These are phyloP conservation scores for Crotalus tigris DNA, from an alignment of 2,113 vertebrate genomes.

Conservation along the genomic window DNA sequence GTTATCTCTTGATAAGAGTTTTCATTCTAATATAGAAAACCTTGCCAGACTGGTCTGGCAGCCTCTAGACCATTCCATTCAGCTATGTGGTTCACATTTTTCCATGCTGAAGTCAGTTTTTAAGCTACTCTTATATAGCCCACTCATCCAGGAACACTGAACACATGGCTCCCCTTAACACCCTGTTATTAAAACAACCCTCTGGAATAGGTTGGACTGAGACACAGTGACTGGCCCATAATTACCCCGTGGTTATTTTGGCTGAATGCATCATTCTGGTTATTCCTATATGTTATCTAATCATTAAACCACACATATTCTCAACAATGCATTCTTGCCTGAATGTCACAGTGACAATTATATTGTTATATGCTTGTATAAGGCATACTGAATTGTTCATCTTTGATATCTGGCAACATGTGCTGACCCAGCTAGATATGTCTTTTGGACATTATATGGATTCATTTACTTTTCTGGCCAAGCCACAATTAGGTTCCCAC, in stretches of 20 bases:
- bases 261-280: not conserved
- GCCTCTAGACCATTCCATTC: constrained; percentile 29
- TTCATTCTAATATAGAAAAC: constrained; percentile 10
- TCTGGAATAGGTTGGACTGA: not conserved
- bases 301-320: not conserved
- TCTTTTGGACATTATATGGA: not conserved
- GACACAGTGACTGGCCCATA: not conserved
- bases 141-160: not conserved
- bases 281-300: not conserved
- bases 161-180: not conserved
- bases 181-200: not conserved
- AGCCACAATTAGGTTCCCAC: not conserved
- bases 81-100: not conserved
- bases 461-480: not conserved
- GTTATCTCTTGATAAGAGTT: constrained; percentile 52
- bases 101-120: not conserved
- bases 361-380: not conserved
- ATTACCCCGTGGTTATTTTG: not conserved
- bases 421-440: not conserved
- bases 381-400: not conserved
- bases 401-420: not conserved
- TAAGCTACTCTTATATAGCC: not conserved
- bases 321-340: not conserved
- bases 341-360: not conserved
- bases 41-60: constrained; percentile 37